Base-by-base conservation (phyloP, 2,888 invertebrate genomes). In the Ellobium chinense region DNA sequence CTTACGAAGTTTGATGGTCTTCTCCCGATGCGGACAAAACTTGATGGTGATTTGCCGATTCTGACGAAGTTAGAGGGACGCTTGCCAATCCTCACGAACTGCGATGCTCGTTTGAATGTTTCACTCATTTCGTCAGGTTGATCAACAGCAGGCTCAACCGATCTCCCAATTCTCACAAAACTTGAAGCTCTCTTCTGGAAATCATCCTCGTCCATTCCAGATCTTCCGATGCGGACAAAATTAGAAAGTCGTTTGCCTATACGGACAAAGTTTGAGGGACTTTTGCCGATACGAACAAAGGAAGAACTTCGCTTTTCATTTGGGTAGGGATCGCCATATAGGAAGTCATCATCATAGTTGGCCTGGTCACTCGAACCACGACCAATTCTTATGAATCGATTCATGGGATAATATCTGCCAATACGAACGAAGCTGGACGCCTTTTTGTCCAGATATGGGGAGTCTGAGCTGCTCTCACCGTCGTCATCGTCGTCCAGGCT, bases 11-110 rank as follows among this genome's bases (percentile, higher is more conserved):
- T 68, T 18, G 81, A 79, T n/a, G 76, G 65, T 0, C 76, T 34
- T 63, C 75, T 80, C 18, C 83, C 85, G 27, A 85, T 84, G 9
- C 85, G 60, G 12, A 78, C 72, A 68, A 84, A 84, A 14, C 78
- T 81, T 56, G 75, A 72, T n/a, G 72, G 78, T 12, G 56, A 9
- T 46, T 83, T 78, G n/a, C 78, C 83, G 54, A 79, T 79, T 34
- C 83, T 58, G 29, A 81, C 81, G 62, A 83, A 83, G 27, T 46
- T 62, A 56, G 82, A 82, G 27, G 80, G 37, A 1, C 75, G 65
- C 73, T 82, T 82, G 9, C 72, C 77, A 18, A 73, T 78, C n/a
- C 81, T 46, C 7, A 68, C 81, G 29, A 81, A 81, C 14, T 54
- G 58, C 24, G 77, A 69, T 4, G 54, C 27, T 0, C 68, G 36